These are phyloP conservation scores for Seison nebaliae DNA, from an alignment of 1,140 invertebrate genomes.

Conservation along the genomic window DNA sequence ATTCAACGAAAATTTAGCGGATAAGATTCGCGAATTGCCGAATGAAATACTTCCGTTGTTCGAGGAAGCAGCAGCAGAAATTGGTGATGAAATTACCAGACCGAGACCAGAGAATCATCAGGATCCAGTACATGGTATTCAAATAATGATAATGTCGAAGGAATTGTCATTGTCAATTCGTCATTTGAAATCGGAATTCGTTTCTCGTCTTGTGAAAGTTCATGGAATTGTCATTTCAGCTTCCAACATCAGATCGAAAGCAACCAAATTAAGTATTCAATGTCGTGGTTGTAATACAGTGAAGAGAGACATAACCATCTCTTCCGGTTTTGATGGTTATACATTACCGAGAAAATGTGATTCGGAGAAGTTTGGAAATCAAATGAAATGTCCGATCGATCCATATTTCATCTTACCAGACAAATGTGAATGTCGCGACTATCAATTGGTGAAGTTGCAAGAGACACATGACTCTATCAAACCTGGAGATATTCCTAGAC, in stretches of 20 bases:
- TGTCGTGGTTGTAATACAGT: constrained; percentile 70
- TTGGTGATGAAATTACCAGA: constrained; percentile 72
- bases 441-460: constrained; percentile 59
- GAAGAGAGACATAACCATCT: constrained; percentile 60
- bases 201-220: constrained; percentile 72
- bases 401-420: constrained; percentile 90
- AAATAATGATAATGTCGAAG: constrained; percentile 11
- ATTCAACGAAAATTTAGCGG: constrained; percentile 72
- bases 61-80: constrained; percentile 83
- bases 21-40: constrained; percentile 67
- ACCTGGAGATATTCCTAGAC: constrained; percentile 88
- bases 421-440: constrained; percentile 85
- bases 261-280: constrained; percentile 72
- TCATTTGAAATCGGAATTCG: constrained; percentile 42
- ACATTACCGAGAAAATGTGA: constrained; percentile 68
- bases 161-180: constrained; percentile 6
- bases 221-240: constrained; percentile 80
- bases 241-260: constrained; percentile 71
- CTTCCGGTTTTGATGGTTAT: constrained; percentile 83
- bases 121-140: constrained; percentile 11
- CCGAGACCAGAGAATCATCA: constrained; percentile 2
- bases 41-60: constrained; percentile 61
- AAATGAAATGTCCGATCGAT: constrained; percentile 75
- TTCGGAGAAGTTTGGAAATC: constrained; percentile 16
- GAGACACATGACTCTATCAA: constrained; percentile 83